Evolutionary conservation across 23 tunicate species (phyloP), one percentile per base, ranked within the genome.

Genomic region (Clavelina lepadiformis): DNA sequence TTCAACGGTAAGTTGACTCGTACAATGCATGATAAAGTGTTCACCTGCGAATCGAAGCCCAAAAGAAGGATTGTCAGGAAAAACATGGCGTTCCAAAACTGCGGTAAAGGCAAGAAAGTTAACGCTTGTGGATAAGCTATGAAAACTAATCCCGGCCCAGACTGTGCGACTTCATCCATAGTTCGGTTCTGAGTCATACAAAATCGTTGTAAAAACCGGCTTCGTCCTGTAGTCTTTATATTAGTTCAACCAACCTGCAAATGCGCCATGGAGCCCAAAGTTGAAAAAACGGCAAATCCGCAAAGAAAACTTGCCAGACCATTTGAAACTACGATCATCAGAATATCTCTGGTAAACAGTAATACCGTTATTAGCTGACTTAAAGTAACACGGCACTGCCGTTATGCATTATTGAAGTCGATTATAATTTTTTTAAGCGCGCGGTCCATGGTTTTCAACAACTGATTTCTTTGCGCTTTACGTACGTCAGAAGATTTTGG

Each of bases 401-500:
- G 7, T 8, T 13, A 18, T 54, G 20, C 24, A 54, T 54, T 54
- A 13, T 41, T 41, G n/a, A n/a, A n/a, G n/a, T n/a, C n/a, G n/a
- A n/a, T n/a, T n/a, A n/a, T n/a, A n/a, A n/a, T n/a, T n/a, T n/a
- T n/a, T n/a, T n/a, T n/a, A n/a, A n/a, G n/a, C n/a, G n/a, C n/a
- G n/a, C n/a, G n/a, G n/a, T n/a, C n/a, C n/a, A n/a, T 15, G 49
- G 49, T 41, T 41, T 41, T 15, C 11, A 41, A 41, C 49, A 41
- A 41, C 11, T 41, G 11, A 11, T 41, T 11, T 11, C 15, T 41
- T 11, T 41, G 49, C 15, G 49, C 49, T 11, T 41, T 11, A 41
- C 55, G 8, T 56, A 80, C 87, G 79, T 80, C 34, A 37, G 71
- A 72, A 71, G 72, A 41, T 80, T 80, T 26, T 80, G 79, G 28